A percentile compares a stretch with the other conserved stretches of the same genome.
phyloP scores from a whole-genome alignment of 2,888 invertebrate genomes.

The Cryptus armator region DNA sequence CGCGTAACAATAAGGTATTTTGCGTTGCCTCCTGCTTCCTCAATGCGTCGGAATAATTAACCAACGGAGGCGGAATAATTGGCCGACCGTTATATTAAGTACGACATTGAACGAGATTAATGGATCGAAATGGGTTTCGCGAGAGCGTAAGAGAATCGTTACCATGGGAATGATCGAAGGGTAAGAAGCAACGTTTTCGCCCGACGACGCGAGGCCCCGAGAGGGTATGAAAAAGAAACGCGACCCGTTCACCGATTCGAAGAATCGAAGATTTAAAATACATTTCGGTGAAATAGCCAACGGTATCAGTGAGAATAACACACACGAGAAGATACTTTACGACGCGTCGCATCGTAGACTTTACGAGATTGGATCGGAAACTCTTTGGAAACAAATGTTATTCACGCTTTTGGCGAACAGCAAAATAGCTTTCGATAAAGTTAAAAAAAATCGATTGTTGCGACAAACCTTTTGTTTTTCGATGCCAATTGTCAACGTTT shows the following conservation, averaged over 20 bases:
- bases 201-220: background rate
- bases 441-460: background rate
- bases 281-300: slow-evolving; percentile 63
- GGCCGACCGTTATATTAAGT: slow-evolving; percentile 75
- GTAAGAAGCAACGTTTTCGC: slow-evolving; percentile 55
- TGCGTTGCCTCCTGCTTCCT: slow-evolving; percentile 44
- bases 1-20: slow-evolving; percentile 57
- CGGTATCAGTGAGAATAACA: background rate
- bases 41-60: slow-evolving; percentile 69
- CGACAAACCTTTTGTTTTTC: slow-evolving; percentile 12
- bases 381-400: slow-evolving; percentile 24
- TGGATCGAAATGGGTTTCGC: slow-evolving; percentile 76
- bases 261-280: slow-evolving; percentile 72
- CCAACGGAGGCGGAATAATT: slow-evolving; percentile 75
- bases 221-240: background rate
- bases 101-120: slow-evolving; percentile 76
- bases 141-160: slow-evolving; percentile 70
- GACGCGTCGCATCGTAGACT: slow-evolving; percentile 66
- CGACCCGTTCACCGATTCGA: background rate
- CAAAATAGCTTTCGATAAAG: slow-evolving; percentile 47
- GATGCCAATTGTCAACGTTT: background rate
- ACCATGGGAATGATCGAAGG: slow-evolving; percentile 78
- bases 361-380: slow-evolving; percentile 67
- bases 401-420: slow-evolving; percentile 55
- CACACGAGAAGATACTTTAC: slow-evolving; percentile 47